Percentiles rank a stretch among this genome's conserved stretches.
These are phyloP conservation scores for Coccyzus lansbergi DNA, from an alignment of 2,797 vertebrate species.

Conservation along the genomic window DNA sequence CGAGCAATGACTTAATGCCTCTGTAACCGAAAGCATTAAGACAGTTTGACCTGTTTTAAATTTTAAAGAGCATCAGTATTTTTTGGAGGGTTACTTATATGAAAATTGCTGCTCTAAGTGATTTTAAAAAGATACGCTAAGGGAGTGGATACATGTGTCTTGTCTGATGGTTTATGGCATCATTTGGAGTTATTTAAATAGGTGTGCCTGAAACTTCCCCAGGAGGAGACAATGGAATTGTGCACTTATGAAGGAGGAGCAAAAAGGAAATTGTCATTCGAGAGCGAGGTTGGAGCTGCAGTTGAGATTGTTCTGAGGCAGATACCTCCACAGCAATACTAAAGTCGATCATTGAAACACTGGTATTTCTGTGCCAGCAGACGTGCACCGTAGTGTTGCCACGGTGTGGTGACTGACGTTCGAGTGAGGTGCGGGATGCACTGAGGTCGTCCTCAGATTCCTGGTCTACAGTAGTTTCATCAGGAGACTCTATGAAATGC, in stretches of 20 bases:
- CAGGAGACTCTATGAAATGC: slow-evolving; percentile 89
- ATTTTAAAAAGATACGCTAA: not conserved
- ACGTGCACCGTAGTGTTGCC: slow-evolving; percentile 99
- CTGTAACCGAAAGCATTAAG: slow-evolving; percentile 5
- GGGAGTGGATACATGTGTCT: not conserved
- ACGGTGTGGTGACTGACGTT: slow-evolving; percentile 90
- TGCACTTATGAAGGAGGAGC: not conserved
- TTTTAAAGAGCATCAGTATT: not conserved
- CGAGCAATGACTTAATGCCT: not conserved
- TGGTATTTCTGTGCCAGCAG: slow-evolving; percentile 99
- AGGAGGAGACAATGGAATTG: not conserved
- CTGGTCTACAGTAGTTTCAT: slow-evolving; percentile 88
- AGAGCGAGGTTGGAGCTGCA: slow-evolving; percentile 55
- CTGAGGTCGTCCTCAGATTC: slow-evolving; percentile 95
- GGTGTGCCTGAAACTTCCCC: not conserved
- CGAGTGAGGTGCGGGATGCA: slow-evolving; percentile 86
- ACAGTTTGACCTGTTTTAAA: not conserved
- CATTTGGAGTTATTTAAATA: not conserved
- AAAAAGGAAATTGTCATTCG: slow-evolving; percentile 68
- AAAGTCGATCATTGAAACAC: slow-evolving; percentile 99
- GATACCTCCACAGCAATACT: slow-evolving; percentile 96
- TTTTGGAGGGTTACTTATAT: not conserved
- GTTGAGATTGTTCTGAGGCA: slow-evolving; percentile 61
- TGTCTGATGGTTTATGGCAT: not conserved
- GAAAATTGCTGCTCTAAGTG: not conserved